Evolutionary conservation across 2,888 invertebrate species (phyloP).

Genomic region (Liopterus haemorrhoidalis): DNA sequence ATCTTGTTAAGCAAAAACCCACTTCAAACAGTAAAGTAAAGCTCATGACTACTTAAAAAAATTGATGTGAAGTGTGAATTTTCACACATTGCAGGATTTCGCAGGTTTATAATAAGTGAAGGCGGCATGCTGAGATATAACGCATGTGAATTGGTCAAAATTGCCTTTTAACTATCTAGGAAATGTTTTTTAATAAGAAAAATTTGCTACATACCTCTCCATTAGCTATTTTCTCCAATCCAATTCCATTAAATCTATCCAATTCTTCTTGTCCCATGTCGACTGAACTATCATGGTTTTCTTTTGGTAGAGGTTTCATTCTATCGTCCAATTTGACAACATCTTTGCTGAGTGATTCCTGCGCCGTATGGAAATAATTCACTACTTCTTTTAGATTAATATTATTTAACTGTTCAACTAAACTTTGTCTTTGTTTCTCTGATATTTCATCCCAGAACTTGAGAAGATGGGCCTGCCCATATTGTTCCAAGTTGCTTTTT

Average conservation of each 20-base stretch:
- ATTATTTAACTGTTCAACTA: constrained; percentile 59
- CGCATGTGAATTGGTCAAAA: too few relatives aligned
- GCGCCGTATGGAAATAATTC: constrained; percentile 60
- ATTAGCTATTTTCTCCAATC: too few relatives aligned
- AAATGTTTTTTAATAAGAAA: too few relatives aligned
- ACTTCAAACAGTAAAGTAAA: too few relatives aligned
- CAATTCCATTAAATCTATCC: constrained; percentile 63
- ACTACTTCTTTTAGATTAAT: constrained; percentile 69
- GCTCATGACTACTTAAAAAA: too few relatives aligned
- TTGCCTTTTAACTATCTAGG: too few relatives aligned
- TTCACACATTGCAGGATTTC: too few relatives aligned
- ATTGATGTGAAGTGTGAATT: too few relatives aligned
- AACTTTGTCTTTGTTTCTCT: constrained; percentile 54
- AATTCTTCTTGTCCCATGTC: constrained; percentile 59
- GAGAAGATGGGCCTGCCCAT: constrained; percentile 76
- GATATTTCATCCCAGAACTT: constrained; percentile 71
- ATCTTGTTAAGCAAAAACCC: too few relatives aligned
- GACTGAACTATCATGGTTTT: constrained; percentile 72
- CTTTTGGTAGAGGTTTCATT: constrained; percentile 77
- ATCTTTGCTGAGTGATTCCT: constrained; percentile 55
- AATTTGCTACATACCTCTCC: too few relatives aligned
- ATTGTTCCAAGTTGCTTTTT: constrained; percentile 50
- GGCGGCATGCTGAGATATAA: too few relatives aligned
- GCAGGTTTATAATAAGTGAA: too few relatives aligned
- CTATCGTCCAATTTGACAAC: constrained; percentile 70